phyloP scores from a whole-genome alignment of 1,140 invertebrate species.

The Bombus confusus region DNA sequence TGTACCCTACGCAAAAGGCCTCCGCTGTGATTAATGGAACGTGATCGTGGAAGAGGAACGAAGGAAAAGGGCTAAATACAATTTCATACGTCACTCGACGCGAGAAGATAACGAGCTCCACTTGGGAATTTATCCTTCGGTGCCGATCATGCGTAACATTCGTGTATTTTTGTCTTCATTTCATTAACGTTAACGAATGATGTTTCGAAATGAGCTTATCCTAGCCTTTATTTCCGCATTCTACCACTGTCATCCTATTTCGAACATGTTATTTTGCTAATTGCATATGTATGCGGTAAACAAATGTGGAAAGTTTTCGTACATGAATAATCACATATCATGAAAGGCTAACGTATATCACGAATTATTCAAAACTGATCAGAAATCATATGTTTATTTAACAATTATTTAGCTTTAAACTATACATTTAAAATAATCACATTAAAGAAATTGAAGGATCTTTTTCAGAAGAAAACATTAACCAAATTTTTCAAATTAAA shows the following conservation, averaged over 20 bases:
- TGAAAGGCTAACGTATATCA: too few species aligned
- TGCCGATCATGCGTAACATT: constrained; percentile 41
- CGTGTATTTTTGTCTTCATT: constrained; percentile 49
- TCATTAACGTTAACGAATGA: constrained; percentile 47
- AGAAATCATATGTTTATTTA: too few species aligned
- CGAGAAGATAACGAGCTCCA: constrained; percentile 49
- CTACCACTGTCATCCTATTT: neutral
- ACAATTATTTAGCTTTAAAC: neutral
- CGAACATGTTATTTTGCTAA: too few species aligned
- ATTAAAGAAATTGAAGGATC: neutral
- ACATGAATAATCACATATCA: too few species aligned
- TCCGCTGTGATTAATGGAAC: constrained; percentile 61
- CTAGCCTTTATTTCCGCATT: neutral
- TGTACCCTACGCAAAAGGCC: constrained; percentile 40
- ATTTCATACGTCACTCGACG: constrained; percentile 57
- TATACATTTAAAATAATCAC: neutral
- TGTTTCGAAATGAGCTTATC: neutral
- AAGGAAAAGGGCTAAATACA: constrained; percentile 44
- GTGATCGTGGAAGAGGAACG: neutral
- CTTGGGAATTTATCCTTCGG: constrained; percentile 43
- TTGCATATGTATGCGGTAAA: neutral
- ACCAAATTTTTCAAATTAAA: too few species aligned
- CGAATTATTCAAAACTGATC: neutral
- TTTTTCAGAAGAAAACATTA: neutral
- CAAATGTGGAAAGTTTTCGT: neutral